phyloP scores from a whole-genome alignment of 2,113 vertebrate genomes.

The Nothocercus julius region DNA sequence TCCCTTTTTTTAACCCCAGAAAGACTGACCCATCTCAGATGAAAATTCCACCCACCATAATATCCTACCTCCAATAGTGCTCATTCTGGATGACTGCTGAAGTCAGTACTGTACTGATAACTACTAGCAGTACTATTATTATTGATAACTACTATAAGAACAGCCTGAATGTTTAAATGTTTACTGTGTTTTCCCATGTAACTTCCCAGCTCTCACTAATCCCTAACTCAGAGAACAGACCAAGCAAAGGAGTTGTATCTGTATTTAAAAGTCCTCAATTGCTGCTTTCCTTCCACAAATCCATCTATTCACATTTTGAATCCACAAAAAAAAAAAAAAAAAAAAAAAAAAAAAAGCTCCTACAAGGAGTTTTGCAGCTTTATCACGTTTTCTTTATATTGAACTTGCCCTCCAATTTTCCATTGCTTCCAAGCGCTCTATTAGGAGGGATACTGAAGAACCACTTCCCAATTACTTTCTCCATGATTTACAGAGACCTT shows the following conservation, averaged over 20 bases:
- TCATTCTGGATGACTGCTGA: rapidly evolving
- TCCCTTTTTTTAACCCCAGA: neutral
- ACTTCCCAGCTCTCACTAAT: neutral
- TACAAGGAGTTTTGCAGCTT: neutral
- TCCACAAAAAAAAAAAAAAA: neutral
- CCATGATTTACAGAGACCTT: neutral
- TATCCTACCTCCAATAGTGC: neutral
- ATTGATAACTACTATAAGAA: neutral
- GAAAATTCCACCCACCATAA: neutral
- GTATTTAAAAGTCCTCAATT: neutral
- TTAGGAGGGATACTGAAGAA: neutral
- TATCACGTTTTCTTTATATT: neutral
- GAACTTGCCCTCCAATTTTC: rapidly evolving
- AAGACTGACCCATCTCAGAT: neutral
- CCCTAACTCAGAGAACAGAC: neutral
- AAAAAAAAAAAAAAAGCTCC: neutral
- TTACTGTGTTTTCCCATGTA: rapidly evolving
- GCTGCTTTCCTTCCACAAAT: neutral
- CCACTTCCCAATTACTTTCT: rapidly evolving
- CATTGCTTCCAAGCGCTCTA: too few relatives aligned
- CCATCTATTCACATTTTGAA: neutral
- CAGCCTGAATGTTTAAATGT: neutral
- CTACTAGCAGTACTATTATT: too few relatives aligned
- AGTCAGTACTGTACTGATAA: neutral
- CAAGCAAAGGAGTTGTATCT: rapidly evolving